Base-by-base conservation (phyloP, 1,140 invertebrate genomes). In the Popillia japonica region DNA sequence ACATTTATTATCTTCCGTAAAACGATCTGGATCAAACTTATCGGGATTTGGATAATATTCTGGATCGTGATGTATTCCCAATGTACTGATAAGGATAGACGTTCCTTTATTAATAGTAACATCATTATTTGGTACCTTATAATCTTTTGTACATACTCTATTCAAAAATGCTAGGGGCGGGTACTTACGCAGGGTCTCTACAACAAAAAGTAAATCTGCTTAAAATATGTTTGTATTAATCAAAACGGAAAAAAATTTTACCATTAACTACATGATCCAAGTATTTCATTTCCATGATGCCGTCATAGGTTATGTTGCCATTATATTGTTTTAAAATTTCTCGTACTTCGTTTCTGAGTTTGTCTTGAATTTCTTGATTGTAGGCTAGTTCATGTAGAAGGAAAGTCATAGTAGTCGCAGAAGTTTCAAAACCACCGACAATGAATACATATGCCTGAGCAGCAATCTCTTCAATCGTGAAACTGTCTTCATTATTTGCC, bases 21-120 rank as follows among this genome's bases (percentile, higher is more conserved):
- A 94, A 79, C 92, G 86, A 55, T 93, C 91, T 0, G 94, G 94
- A 85, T 93, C 88, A 80, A 93, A 95, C 9, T 82, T 85, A 4
- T 91, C 87, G 4, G 94, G 93, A 80, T 94, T 87, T n/a, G n/a
- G n/a, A n/a, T n/a, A n/a, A n/a, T n/a, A n/a, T n/a, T n/a, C n/a
- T n/a, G n/a, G n/a, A n/a, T 3, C 91, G 34, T 88, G 85, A 80
- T 95, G 93, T 27, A 94, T 88, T 20, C 89, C 89, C 76, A 89
- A 89, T 0, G 87, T 82, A 14, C 90, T 90, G 78, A 92, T 88
- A 23, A 88, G 82, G 20, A 92, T 73, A 76, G 83, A 84, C 34
- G 87, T 89, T 9, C 89, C 90, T 61, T 86, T 86, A 41, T 88
- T 84, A 14, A 92, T 85, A 0, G 86, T 85, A 1, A 89, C 80